phyloP scores from a whole-genome alignment of 2,888 invertebrate species.

The Cyrtodaria siliqua region DNA sequence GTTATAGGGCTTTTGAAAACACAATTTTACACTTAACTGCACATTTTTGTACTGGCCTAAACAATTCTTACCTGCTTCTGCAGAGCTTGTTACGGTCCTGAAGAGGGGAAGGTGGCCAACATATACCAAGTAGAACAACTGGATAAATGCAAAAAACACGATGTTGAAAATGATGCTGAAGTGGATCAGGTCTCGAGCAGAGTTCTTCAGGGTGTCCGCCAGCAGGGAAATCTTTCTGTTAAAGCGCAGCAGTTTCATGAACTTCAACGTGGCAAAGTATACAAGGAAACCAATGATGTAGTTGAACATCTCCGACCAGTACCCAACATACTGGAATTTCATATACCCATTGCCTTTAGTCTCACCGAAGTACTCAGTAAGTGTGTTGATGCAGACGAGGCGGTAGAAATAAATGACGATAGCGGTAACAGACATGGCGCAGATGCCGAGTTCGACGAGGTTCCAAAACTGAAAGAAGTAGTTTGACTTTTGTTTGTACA shows the following conservation, averaged over 20 bases:
- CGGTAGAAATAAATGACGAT: slow-evolving; percentile 84
- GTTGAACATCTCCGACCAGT: slow-evolving; percentile 86
- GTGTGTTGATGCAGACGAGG: slow-evolving; percentile 79
- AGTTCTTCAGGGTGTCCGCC: slow-evolving; percentile 80
- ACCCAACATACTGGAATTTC: slow-evolving; percentile 86
- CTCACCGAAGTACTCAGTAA: slow-evolving; percentile 85
- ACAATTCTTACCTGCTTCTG: slow-evolving; percentile 75
- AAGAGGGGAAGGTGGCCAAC: slow-evolving; percentile 74
- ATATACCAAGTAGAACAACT: slow-evolving; percentile 84
- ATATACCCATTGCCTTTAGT: slow-evolving; percentile 84
- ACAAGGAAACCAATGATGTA: slow-evolving; percentile 87
- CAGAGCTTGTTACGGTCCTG: slow-evolving; percentile 70
- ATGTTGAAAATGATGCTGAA: slow-evolving; percentile 85
- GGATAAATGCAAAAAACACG: slow-evolving; percentile 85
- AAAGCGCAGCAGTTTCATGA: slow-evolving; percentile 87
- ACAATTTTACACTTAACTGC: no score
- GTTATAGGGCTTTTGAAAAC: no score
- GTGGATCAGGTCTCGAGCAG: slow-evolving; percentile 79
- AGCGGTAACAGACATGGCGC: slow-evolving; percentile 81
- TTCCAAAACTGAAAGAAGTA: slow-evolving; percentile 85
- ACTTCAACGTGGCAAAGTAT: slow-evolving; percentile 87
- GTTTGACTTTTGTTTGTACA: slow-evolving; percentile 75
- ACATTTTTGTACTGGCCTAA: no score
- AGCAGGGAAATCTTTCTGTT: slow-evolving; percentile 85
- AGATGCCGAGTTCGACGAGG: slow-evolving; percentile 80